Conservation (phyloP, 2,113 vertebrate species). For the Melanerpes aurifrons region DNA sequence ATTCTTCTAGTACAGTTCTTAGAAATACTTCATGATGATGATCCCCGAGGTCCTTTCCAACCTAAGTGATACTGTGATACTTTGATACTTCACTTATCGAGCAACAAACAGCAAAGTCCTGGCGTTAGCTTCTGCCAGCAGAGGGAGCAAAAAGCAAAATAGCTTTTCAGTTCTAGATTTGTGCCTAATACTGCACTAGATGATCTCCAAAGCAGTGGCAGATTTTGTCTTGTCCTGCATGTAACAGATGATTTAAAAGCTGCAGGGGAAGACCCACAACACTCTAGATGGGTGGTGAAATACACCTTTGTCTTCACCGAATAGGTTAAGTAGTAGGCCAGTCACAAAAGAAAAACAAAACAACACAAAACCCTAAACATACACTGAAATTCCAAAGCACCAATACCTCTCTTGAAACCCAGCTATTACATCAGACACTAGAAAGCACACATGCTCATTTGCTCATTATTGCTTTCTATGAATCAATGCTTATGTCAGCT, state of each 20-base stretch:
- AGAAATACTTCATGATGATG: not conserved
- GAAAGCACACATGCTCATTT: not conserved
- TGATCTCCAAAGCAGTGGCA: not conserved
- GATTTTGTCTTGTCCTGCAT: not conserved
- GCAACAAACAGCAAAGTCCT: not conserved
- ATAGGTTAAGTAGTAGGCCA: rapidly evolving
- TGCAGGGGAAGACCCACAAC: not conserved
- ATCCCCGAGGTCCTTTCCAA: no score
- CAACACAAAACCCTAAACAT: not conserved
- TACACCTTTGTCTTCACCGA: not conserved
- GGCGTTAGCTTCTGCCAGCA: slow-evolving; percentile 18
- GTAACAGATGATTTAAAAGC: not conserved
- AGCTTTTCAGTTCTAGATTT: not conserved
- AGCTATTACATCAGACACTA: not conserved
- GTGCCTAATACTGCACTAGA: not conserved
- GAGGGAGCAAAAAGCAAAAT: slow-evolving; percentile 21
- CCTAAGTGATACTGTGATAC: no score
- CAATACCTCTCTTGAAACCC: not conserved
- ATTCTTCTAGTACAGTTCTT: not conserved
- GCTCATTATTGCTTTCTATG: not conserved
- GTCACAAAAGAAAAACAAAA: not conserved
- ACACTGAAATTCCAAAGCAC: not conserved
- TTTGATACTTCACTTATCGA: not conserved
- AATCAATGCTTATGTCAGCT: not conserved
- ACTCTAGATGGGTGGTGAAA: not conserved